Base-by-base conservation (phyloP, 2,113 vertebrate genomes). In the Neodon shergylaensis region DNA sequence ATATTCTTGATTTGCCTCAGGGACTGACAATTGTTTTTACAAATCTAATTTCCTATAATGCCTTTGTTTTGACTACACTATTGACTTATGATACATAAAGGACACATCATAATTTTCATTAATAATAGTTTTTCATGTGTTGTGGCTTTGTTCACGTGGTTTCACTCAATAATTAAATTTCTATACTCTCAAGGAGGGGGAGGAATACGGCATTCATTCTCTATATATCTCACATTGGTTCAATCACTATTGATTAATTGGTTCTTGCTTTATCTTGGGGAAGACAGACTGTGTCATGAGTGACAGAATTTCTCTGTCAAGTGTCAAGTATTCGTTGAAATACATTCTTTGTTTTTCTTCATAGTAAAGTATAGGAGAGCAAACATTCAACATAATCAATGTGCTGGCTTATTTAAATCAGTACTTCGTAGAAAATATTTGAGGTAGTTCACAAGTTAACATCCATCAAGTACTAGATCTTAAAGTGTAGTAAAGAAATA, bases 91-190 rank as follows among this genome's bases (percentile, higher is more conserved):
- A 63, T 66, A 31, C 70, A 31, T 61, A 89, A 66, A 90, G 33
- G 24, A 54, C 21, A 79, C 87, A 66, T 84, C 72, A 77, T 81
- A 21, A 36, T 28, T 88, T 79, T 31, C 72, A 63, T 89, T 93
- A 44, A 84, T 93, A 90, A 87, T 90, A n/a, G 68, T 72, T 90
- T 78, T 87, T 84, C 58, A 87, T 10, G 9, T 65, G 31, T 88
- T 85, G 65, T 93, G 93, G 65, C 76, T 96, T 95, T 74, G 42
- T 66, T 21, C 54, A 7, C 42, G 63, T 66, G 65, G 68, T 90
- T 91, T 96, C 78, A 52, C 84, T 81, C 76, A 81, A 84, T 72
- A 73, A 52, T 97, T 96, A 89, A 94, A 96, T 95, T 28, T 36
- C 81, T 85, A 92, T 86, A 21, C 81, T 95, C 82, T 88, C 95